Base-by-base conservation (phyloP, 2,888 invertebrate species). In the Osedax frankpressi region DNA sequence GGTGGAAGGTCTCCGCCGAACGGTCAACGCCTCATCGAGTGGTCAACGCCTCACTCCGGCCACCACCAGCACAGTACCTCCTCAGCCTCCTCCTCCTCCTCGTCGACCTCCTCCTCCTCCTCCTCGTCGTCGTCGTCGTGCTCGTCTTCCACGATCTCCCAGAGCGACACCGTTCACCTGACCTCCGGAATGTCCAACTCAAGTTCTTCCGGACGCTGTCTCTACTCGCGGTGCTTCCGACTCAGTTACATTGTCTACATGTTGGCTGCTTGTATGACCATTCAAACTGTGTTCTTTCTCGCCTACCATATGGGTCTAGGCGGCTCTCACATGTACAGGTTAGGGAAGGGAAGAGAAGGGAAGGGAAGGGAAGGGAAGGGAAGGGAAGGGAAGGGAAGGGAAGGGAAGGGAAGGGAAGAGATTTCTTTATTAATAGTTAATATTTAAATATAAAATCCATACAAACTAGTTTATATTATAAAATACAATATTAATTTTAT, bases 201-300 rank as follows among this genome's bases (percentile, higher is more conserved):
- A 2, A 14, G 28, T 14, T 24, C 29, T 28, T 26, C 29, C 28
- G 19, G 29, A 11, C 25, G 69, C 24, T n/a, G 28, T 1, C n/a
- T 69, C 25, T 25, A 28, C n/a, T 25, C 28, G 6, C 69, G 69
- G 28, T 69, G 69, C 29, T 69, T 69, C 24, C 69, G 69, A 6
- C 29, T 69, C 2, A 29, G 29, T 25, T 30, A 69, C 69, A 69
- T 69, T 30, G 28, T 69, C 28, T 69, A 69, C 69, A 69, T 69
- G 69, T 30, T 69, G 69, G 30, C 69, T 25, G 29, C 30, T 25
- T 69, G 69, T 30, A 69, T 69, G 2, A 25, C 28, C n/a, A 25
- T 69, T 30, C 69, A 69, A n/a, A 69, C 69, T 28, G 28, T 69
- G 29, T 69, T 69, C 69, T 69, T 69, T 30, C 69, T 69, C 69